Base-by-base conservation (phyloP, 2,888 invertebrate genomes). In the Trachelus stipa region DNA sequence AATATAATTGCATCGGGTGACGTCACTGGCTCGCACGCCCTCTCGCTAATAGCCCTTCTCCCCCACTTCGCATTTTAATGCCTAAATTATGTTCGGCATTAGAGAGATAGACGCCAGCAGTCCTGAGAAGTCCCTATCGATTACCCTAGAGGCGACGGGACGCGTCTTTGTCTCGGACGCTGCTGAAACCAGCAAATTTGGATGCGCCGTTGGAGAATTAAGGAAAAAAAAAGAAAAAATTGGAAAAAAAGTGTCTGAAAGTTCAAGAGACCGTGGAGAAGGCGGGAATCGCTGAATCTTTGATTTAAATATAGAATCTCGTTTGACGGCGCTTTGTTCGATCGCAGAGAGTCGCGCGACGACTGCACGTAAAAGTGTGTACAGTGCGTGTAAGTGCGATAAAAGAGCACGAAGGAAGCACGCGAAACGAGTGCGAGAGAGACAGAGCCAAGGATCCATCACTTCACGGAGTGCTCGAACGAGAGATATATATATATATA, bases 1-100 rank as follows among this genome's bases (percentile, higher is more conserved):
- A 91, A 90, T 91, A 91, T 90, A 91, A 91, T 91, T 91, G 91
- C 91, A 90, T 90, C 87, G 89, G 88, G 85, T 88, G 88, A 85
- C 88, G 88, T 90, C 89, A 89, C 88, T 87, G 86, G 83, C 85
- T 56, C 88, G 86, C 86, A 87, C 87, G 83, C 88, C 88, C 88
- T 85, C 85, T 87, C 85, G 85, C 88, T 90, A 89, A 90, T 90
- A 90, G 89, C 85, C 78, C 83, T 85, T 80, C 80, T 81, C 86
- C 84, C 86, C 80, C 82, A 85, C 85, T 87, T 87, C 90, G 89
- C 90, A 91, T 91, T 90, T 91, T 91, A 91, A 91, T 90, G 88
- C 88, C 86, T 89, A 88, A 90, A 91, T 91, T 91, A 90, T 88
- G 87, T 90, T 89, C 86, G 87, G 86, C 87, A 87, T 89, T 87